Conservation (phyloP, 2,888 invertebrate genomes). For the Rhogogaster chlorosoma region DNA sequence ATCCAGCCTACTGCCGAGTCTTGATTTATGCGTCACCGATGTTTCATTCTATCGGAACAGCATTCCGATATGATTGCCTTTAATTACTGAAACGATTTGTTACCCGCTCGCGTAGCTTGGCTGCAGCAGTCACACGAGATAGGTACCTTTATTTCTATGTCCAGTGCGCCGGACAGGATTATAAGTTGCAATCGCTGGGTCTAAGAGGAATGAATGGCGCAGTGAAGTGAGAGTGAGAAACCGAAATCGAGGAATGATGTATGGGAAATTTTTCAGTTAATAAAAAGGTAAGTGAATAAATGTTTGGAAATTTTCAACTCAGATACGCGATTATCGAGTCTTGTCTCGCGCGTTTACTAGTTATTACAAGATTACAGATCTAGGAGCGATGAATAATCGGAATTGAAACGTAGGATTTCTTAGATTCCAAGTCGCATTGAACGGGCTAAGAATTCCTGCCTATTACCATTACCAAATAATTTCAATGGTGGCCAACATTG, state of each 20-base stretch:
- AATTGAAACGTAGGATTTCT: conserved; percentile 11
- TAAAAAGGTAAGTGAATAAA: neutral
- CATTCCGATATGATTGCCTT: conserved; percentile 55
- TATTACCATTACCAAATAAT: conserved; percentile 77
- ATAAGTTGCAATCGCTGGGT: neutral
- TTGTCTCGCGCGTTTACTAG: conserved; percentile 20
- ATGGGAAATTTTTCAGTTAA: neutral
- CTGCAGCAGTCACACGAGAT: conserved; percentile 4
- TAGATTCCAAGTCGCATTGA: conserved; percentile 52
- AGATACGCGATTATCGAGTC: neutral
- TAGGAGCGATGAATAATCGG: conserved; percentile 36
- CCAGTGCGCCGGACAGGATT: neutral
- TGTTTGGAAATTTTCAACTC: neutral
- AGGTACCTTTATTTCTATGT: conserved; percentile 16
- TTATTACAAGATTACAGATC: too few species aligned
- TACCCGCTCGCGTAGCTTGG: conserved; percentile 52
- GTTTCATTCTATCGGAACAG: conserved; percentile 50
- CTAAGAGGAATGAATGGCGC: neutral
- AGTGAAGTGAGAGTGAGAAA: neutral
- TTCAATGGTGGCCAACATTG: conserved; percentile 73
- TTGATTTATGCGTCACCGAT: conserved; percentile 48
- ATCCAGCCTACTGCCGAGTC: conserved; percentile 17
- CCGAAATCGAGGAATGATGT: neutral
- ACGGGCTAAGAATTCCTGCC: conserved; percentile 73
- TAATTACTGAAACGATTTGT: conserved; percentile 66